Evolutionary conservation across 2,888 invertebrate genomes (phyloP), one percentile per base, ranked within the genome.

Genomic region (Chrysolina oricalcia): DNA sequence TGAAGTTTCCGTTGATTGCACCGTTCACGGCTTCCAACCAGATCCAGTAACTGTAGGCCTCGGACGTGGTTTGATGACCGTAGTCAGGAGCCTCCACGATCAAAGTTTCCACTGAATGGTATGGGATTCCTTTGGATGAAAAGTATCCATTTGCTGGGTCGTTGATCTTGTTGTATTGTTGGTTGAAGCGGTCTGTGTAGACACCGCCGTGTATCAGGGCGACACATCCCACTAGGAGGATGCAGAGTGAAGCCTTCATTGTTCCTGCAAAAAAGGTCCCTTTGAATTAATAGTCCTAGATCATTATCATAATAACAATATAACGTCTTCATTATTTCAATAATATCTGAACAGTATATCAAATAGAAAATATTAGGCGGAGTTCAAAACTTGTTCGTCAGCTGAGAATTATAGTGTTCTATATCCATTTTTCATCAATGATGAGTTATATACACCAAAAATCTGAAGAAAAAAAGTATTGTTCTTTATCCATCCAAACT

Each of bases 61-160:
- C 83, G 9, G 83, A 83, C 19, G 82, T 82, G 9, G 81, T 82
- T 77, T 82, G 79, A 63, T 82, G 82, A 8, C 82, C 83, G 46
- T 82, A 72, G 62, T 82, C 83, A 15, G 83, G 82, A 10, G 82
- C 82, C 64, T 82, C 82, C 2, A 82, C 81, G 23, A 83, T 80
- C 50, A 83, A 66, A 10, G 83, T 83, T 77, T 83, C 83, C 9
- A 79, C 77, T n/a, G 80, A 64, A 65, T 83, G 83, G 70, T 82
- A 83, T 10, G 83, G 83, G 21, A 83, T 76, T 43, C 81, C 81
- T 66, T 78, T 70, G 13, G 72, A 72, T n/a, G 80, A 81, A 48
- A 82, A 83, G 56, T 83, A 83, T 40, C 82, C 81, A 71, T 81
- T 81, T 15, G 77, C 67, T 9, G 76, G 10, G 64, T 78, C 65